Evolutionary conservation across 2,888 invertebrate genomes (phyloP).

Genomic region (Plagodis dolabraria): DNA sequence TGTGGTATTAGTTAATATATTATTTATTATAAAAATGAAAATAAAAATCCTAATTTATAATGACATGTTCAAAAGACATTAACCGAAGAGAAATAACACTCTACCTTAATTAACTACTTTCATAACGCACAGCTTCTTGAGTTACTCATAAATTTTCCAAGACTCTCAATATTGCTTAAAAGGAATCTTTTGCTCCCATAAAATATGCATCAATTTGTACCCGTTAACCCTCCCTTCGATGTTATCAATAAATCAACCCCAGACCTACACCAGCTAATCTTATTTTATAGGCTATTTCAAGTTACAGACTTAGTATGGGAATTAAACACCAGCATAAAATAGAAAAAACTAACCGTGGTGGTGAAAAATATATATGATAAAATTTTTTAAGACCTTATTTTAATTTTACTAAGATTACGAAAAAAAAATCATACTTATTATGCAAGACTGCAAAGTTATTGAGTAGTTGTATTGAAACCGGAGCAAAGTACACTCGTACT

Average conservation of each 20-base stretch:
- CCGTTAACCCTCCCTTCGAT: slow-evolving; percentile 6
- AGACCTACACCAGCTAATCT: background rate
- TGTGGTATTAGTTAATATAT: too few species aligned
- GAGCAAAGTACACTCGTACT: too few species aligned
- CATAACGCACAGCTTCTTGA: slow-evolving; percentile 15
- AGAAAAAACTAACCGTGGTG: too few species aligned
- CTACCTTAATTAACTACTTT: slow-evolving; percentile 13
- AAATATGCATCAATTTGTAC: slow-evolving; percentile 24
- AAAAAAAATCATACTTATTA: too few species aligned
- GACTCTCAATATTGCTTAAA: slow-evolving; percentile 18
- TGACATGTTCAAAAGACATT: background rate
- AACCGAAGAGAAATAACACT: background rate
- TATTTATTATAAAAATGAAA: background rate
- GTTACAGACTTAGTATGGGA: too few species aligned
- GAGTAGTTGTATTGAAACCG: too few species aligned
- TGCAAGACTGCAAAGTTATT: too few species aligned
- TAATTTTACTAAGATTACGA: too few species aligned
- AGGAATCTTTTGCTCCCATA: slow-evolving; percentile 22
- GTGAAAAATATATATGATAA: too few species aligned
- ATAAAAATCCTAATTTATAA: background rate
- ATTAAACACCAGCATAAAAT: too few species aligned
- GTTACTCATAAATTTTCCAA: slow-evolving; percentile 19
- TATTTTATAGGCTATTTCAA: too few species aligned
- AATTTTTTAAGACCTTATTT: too few species aligned
- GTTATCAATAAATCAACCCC: slow-evolving; percentile 20